Evolutionary conservation across 2,113 vertebrate genomes (phyloP), one percentile per base, ranked within the genome.

Genomic region (Cygnus atratus): DNA sequence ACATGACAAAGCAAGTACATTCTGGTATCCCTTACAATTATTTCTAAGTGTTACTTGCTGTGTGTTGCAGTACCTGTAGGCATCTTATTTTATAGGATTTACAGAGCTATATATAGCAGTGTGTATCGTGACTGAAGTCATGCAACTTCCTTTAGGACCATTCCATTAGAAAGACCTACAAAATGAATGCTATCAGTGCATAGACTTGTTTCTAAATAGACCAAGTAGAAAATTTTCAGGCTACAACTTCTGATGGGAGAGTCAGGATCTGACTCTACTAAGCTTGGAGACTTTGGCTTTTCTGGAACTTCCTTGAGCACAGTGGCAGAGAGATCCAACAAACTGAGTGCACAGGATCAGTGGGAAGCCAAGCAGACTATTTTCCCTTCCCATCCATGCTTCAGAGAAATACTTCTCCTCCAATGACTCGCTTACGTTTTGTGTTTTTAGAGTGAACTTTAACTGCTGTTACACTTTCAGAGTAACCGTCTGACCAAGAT

Each of bases 401-500:
- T 57, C 2, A 50, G 66, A 54, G 16, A 17, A 65, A 6, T 43
- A 17, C 0, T 44, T 80, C 44, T 43, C 31, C 58, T 54, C 55
- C 21, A 6, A 0, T 13, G 55, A 6, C 21, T 33, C 2, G 0
- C 15, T 1, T 8, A 50, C 68, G 16, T 18, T 55, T 88, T 68
- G 31, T 11, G 26, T 22, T 74, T 65, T 54, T 55, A 59, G 48
- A 17, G 74, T 58, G 44, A n/a, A 29, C 7, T 87, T 73, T 25
- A 77, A 26, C 25, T 4, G 14, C 31, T 93, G 43, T 92, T 82
- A 3, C 35, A 2, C 65, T 96, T 97, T 4, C 98, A 99, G 99
- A 99, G 99, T 89, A 99, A 99, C 92, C 99, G 99, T 29, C 98
- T 99, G 96, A 99, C 99, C 44, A 99, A 99, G 98, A 99, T 99